Percentiles rank a stretch among this genome's conserved stretches.
These are phyloP conservation scores for Agelas oroides DNA, from an alignment of 37 sponge, comb jelly and placozoan genomes.

Conservation along the genomic window DNA sequence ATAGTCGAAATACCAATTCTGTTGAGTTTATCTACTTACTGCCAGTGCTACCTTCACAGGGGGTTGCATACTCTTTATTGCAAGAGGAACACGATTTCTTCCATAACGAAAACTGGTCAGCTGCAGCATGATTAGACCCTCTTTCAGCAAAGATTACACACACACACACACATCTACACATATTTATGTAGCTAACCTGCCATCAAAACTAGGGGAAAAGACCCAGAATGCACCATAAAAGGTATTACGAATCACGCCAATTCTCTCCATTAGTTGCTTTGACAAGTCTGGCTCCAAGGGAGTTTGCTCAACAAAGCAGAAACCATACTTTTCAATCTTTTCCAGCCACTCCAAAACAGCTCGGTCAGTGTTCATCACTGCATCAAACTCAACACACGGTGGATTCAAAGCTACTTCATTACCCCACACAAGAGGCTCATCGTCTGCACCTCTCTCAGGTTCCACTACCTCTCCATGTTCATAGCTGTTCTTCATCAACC, in stretches of 20 bases:
- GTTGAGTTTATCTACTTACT: too few species aligned
- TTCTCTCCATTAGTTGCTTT: not conserved
- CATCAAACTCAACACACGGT: constrained; percentile 4
- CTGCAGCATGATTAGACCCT: too few species aligned
- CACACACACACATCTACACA: too few species aligned
- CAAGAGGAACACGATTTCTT: too few species aligned
- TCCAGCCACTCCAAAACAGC: constrained; percentile 12
- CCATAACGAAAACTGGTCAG: too few species aligned
- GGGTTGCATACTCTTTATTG: too few species aligned
- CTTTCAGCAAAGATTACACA: too few species aligned
- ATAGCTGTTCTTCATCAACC: constrained; percentile 29
- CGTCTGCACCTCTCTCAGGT: not conserved
- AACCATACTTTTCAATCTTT: constrained; percentile 8
- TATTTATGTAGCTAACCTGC: too few species aligned
- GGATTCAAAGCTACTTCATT: not conserved
- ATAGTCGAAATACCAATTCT: too few species aligned
- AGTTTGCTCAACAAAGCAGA: constrained; percentile 34
- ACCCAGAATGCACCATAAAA: constrained; percentile 27
- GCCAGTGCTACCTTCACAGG: too few species aligned
- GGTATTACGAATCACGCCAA: constrained; percentile 36
- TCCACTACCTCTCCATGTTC: not conserved
- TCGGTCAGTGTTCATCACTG: not conserved
- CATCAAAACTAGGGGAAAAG: too few species aligned
- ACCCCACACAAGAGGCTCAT: constrained; percentile 17
- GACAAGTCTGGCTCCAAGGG: constrained; percentile 4